Base-by-base conservation (phyloP, 1,140 invertebrate genomes). In the Neotoxoptera formosana region DNA sequence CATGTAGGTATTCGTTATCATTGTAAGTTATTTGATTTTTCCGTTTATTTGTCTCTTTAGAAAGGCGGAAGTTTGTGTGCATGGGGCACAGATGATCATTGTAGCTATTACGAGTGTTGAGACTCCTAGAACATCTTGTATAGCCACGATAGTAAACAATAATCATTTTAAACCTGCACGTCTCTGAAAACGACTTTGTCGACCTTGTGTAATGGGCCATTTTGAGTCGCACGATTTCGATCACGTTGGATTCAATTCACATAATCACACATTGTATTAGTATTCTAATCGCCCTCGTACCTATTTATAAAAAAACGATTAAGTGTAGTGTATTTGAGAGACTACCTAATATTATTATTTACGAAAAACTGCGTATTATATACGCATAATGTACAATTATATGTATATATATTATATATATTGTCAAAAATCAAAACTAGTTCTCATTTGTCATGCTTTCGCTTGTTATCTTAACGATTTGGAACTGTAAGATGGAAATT, bases 391-490 rank as follows among this genome's bases (percentile, higher is more conserved):
- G 4, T 17, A 34, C 67, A n/a, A 17, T 17, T 76, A 41, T 83
- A 34, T 25, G 45, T 45, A 45, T 7, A 25, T 60, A 83, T 41
- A 25, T 83, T 21, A 23, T 84, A 84, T 67, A 67, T 4, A 25
- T 67, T 76, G 11, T 17, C 14, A 41, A 36, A 83, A 83, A 83
- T 41, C n/a, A 41, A 89, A 41, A 89, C 51, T 56, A 56, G 88
- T 89, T 89, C 21, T 81, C 47, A 92, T 92, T 92, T 92, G 91
- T 92, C 76, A 92, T 92, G 91, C 76, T 92, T 92, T 92, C 47
- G 91, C 47, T 92, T 51, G 76, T 91, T 48, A 83, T 83, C 8
- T 47, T 36, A 89, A 89, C 34, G n/a, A 53, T 88, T 88, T 51
- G 34, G 6, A 89, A 56, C 51, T 89, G 51, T 89, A 88, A 47